Conservation (phyloP, 2,797 vertebrate species). For the Lagorchestes hirsutus region DNA sequence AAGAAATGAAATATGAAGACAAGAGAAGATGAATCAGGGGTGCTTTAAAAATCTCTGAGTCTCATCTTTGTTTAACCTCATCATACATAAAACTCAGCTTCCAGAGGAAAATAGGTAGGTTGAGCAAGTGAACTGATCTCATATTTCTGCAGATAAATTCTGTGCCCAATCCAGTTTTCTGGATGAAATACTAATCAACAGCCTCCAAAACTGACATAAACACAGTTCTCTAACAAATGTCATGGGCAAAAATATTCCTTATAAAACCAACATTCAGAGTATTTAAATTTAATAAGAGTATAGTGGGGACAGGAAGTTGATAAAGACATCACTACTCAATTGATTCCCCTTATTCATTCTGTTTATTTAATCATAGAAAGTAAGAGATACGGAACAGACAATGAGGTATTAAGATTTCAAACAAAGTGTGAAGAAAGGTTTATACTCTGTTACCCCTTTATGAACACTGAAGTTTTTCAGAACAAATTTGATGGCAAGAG, state of each 20-base stretch:
- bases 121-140: not conserved
- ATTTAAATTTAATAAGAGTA: not conserved
- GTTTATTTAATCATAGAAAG: not conserved
- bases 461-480: not conserved
- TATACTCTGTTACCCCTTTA: not conserved
- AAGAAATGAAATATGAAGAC: not conserved
- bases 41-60: not conserved
- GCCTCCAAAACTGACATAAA: not conserved
- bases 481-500: not conserved
- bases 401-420: not conserved
- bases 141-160: not conserved
- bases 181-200: not conserved
- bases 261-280: not conserved
- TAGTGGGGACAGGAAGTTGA: not conserved
- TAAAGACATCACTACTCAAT: not conserved
- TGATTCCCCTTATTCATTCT: not conserved
- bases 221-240: not conserved
- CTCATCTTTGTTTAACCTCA: not conserved
- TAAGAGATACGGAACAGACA: not conserved
- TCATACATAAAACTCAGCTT: not conserved
- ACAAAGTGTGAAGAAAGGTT: not conserved
- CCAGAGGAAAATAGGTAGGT: not conserved
- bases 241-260: not conserved
- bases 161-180: not conserved
- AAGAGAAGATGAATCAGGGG: not conserved